These are phyloP conservation scores for Phataginus tricuspis DNA, from an alignment of 2,797 vertebrate species.

Conservation along the genomic window DNA sequence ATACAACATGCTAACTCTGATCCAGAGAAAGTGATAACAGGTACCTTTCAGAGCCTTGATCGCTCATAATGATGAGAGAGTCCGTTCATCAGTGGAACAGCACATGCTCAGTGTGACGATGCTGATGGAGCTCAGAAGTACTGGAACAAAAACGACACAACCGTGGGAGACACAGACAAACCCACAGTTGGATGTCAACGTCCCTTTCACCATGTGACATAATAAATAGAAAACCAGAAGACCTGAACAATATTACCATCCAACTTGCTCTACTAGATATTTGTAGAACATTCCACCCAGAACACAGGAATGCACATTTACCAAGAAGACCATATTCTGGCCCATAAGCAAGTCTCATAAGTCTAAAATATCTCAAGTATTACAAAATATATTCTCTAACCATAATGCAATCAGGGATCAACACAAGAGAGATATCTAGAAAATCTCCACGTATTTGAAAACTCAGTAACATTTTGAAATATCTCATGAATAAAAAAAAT, in stretches of 20 bases:
- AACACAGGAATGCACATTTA: not conserved
- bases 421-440: not conserved
- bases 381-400: not conserved
- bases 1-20: not conserved
- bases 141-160: too few relatives aligned
- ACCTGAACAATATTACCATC: not conserved
- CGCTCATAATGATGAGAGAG: not conserved
- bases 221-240: too few relatives aligned
- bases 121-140: too few relatives aligned
- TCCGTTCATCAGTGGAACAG: not conserved
- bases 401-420: too few relatives aligned
- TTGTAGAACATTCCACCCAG: not conserved
- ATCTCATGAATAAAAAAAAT: not conserved
- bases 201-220: too few relatives aligned
- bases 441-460: not conserved
- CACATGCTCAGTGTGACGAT: not conserved
- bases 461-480: not conserved
- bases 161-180: too few relatives aligned
- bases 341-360: not conserved
- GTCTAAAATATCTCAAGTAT: not conserved
- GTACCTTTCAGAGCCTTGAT: not conserved
- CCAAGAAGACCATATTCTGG: not conserved
- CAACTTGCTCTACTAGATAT: fast-evolving
- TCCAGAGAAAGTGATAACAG: not conserved
- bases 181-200: too few relatives aligned